Evolutionary conservation across 1,140 invertebrate species (phyloP).

Genomic region (Drosophila aff.): DNA sequence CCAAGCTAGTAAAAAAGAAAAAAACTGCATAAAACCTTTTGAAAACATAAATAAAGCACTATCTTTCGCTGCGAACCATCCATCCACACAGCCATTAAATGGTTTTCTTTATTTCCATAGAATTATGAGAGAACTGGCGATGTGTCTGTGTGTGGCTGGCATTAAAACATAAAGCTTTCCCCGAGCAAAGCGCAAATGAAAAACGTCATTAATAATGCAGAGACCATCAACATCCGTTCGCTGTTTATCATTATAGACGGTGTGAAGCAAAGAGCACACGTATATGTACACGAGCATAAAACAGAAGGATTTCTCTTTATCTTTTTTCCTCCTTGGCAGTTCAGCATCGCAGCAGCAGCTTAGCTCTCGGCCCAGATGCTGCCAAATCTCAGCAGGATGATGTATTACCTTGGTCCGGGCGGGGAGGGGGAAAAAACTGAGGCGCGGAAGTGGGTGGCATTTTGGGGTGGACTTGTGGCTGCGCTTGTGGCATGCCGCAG

Average conservation of each 20-base stretch:
- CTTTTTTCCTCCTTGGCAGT: slow-evolving; percentile 8
- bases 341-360: slow-evolving; percentile 14
- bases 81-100: slow-evolving; percentile 24
- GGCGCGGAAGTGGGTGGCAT: slow-evolving; percentile 45
- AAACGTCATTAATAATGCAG: slow-evolving; percentile 82
- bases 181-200: slow-evolving; percentile 73
- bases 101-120: slow-evolving; percentile 28
- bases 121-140: slow-evolving; percentile 21
- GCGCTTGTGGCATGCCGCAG: slow-evolving; percentile 52
- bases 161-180: slow-evolving; percentile 60
- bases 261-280: slow-evolving; percentile 38
- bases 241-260: slow-evolving; percentile 75
- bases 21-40: not conserved
- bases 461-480: slow-evolving; percentile 31
- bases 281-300: slow-evolving; percentile 44
- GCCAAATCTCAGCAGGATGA: slow-evolving; percentile 69
- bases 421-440: not conserved
- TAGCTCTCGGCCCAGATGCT: slow-evolving; percentile 45
- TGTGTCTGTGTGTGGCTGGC: slow-evolving; percentile 26
- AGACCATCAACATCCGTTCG: slow-evolving; percentile 76
- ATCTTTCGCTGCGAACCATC: not conserved
- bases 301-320: slow-evolving; percentile 64
- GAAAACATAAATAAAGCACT: slow-evolving; percentile 1
- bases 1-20: not conserved
- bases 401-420: slow-evolving; percentile 59